Percentiles rank a stretch among this genome's conserved stretches.
Evolutionary conservation across 2,888 invertebrate genomes (phyloP).

Genomic region (Idaea dimidiata): DNA sequence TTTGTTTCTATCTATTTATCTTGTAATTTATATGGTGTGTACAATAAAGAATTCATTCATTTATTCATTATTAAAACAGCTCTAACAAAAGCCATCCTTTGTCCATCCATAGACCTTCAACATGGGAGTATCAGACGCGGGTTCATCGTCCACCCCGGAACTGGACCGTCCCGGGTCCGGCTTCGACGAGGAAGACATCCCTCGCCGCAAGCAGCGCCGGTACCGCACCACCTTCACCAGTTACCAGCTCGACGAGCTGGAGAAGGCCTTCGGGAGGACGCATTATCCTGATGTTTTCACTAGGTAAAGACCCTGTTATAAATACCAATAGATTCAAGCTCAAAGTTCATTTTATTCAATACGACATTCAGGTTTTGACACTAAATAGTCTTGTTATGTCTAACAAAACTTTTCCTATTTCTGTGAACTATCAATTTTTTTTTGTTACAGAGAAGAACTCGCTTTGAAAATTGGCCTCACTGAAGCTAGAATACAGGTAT

Average conservation of each 20-base stretch:
- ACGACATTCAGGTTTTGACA: background rate
- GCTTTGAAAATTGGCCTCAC: constrained; percentile 96
- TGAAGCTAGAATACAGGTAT: constrained; percentile 96
- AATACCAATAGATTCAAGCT: too few relatives aligned
- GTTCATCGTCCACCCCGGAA: constrained; percentile 61
- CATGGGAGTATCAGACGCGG: constrained; percentile 73
- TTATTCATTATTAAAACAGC: too few relatives aligned
- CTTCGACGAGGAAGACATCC: constrained; percentile 87
- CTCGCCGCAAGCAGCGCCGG: constrained; percentile 94
- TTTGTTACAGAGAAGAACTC: constrained; percentile 92
- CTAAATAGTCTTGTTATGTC: background rate
- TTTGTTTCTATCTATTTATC: too few relatives aligned
- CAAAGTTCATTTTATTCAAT: too few relatives aligned
- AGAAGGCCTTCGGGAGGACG: constrained; percentile 98
- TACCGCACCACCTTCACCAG: constrained; percentile 96
- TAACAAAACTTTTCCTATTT: background rate
- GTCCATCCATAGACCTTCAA: constrained; percentile 5
- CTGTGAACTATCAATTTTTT: constrained; percentile 25
- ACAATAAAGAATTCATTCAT: too few relatives aligned
- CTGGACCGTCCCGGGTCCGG: constrained; percentile 67
- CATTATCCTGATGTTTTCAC: constrained; percentile 99
- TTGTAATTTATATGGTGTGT: too few relatives aligned
- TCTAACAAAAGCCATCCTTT: background rate
- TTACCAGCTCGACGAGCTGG: constrained; percentile 96
- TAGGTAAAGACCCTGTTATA: constrained; percentile 79